These are phyloP conservation scores for Pteruthius melanotis DNA, from an alignment of 2,113 vertebrate species.

Conservation along the genomic window DNA sequence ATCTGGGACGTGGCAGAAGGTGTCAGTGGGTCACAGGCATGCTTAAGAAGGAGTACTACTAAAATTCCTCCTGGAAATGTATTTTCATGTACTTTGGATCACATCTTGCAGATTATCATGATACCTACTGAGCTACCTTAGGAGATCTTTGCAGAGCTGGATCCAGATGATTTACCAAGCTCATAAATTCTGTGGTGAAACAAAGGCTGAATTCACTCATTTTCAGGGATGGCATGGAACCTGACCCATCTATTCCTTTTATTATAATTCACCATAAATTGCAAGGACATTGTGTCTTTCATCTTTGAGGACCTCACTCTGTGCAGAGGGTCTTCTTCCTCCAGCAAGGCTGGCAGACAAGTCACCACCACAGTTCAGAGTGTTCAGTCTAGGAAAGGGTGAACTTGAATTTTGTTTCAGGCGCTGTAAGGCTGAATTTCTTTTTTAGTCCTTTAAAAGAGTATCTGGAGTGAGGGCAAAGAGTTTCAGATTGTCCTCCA, in stretches of 20 bases:
- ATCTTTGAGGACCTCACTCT: neutral
- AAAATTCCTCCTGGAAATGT: neutral
- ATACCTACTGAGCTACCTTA: neutral
- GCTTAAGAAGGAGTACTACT: neutral
- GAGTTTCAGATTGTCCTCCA: neutral
- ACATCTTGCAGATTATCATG: neutral
- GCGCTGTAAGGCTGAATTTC: neutral
- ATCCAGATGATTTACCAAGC: neutral
- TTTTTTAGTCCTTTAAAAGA: neutral
- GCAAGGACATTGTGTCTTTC: neutral
- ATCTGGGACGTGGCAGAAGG: fast-evolving
- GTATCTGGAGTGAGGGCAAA: neutral
- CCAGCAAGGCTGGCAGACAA: neutral
- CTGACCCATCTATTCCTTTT: neutral
- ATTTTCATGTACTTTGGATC: neutral
- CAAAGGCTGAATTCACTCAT: neutral
- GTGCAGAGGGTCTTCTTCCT: neutral
- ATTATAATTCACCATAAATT: neutral
- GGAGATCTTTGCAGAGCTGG: neutral
- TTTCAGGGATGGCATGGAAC: neutral
- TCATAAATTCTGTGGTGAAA: neutral
- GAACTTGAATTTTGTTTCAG: neutral
- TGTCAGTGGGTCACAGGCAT: neutral
- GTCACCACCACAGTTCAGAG: neutral
- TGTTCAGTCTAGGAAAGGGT: neutral